Evolutionary conservation across 2,797 vertebrate genomes (phyloP), one percentile per base, ranked within the genome.

Genomic region (Luscinia megarhynchos): DNA sequence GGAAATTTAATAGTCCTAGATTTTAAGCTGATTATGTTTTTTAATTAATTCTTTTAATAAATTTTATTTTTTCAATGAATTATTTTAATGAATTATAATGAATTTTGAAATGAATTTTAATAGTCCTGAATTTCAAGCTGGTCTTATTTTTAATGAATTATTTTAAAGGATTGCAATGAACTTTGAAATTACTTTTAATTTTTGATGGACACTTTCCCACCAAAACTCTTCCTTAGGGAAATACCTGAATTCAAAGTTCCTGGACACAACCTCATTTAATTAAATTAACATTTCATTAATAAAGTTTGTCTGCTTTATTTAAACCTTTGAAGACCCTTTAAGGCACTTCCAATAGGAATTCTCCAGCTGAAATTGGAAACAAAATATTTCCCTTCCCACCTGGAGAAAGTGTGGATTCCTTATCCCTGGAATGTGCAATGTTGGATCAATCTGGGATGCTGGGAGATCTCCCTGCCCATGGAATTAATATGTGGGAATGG

Each of bases 231-330:
- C 4, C 17, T 9, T 8, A 30, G 1, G 5, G 6, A 46, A 84
- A 32, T 1, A n/a, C 3, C 3, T 2, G 11, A 9, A 16, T 11
- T 48, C 4, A 11, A 36, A 32, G 2, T 0, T 51, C 40, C 55
- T 5, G 5, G 6, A 3, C 6, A 21, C 45, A 46, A 6, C 2
- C n/a, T 24, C 5, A 0, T 16, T 74, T 50, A 14, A 41, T n/a
- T 32, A 53, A 70, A 32, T 5, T 4, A 51, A 36, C 4, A 23
- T n/a, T 13, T 9, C 6, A 29, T 43, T 43, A n/a, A 43, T 34
- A 15, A n/a, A 38, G 6, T 69, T 46, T 27, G 8, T 26, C n/a
- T 9, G 7, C 36, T 59, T 32, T 17, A 34, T 24, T 41, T n/a
- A 36, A 59, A 29, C 32, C 12, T 76, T 11, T 40, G 24, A 43